These are phyloP conservation scores for Cephalopterus ornatus DNA, from an alignment of 2,113 vertebrate species.

Conservation along the genomic window DNA sequence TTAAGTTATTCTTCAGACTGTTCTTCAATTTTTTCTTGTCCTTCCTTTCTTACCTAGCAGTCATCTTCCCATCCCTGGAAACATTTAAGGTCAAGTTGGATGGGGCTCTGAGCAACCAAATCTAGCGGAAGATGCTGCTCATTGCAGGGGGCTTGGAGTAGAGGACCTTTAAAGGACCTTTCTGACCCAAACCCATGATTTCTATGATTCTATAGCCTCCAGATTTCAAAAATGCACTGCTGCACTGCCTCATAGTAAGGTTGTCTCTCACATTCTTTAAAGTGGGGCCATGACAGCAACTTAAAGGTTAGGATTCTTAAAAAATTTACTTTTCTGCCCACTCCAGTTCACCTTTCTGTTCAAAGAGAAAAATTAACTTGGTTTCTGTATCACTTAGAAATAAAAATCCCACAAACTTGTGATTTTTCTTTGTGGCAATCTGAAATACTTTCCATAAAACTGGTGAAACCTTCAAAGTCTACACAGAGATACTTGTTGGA, in stretches of 20 bases:
- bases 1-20: not conserved
- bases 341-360: not conserved
- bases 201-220: not conserved
- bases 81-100: no score
- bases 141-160: no score
- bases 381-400: not conserved
- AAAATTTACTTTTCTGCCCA: conserved; percentile 7
- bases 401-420: not conserved
- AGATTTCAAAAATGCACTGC: not conserved
- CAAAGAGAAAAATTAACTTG: not conserved
- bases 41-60: not conserved
- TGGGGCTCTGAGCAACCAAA: no score
- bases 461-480: not conserved
- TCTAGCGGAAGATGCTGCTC: no score
- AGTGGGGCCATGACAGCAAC: not conserved
- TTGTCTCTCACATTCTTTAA: not conserved
- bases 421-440: not conserved
- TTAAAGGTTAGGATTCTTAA: conserved; percentile 9
- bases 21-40: not conserved
- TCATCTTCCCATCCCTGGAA: no score
- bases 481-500: not conserved
- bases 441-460: not conserved
- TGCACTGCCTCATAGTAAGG: not conserved
- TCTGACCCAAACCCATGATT: no score
- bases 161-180: no score